Conservation (phyloP, 2,113 vertebrate species). For the Pituophis catenifer region DNA sequence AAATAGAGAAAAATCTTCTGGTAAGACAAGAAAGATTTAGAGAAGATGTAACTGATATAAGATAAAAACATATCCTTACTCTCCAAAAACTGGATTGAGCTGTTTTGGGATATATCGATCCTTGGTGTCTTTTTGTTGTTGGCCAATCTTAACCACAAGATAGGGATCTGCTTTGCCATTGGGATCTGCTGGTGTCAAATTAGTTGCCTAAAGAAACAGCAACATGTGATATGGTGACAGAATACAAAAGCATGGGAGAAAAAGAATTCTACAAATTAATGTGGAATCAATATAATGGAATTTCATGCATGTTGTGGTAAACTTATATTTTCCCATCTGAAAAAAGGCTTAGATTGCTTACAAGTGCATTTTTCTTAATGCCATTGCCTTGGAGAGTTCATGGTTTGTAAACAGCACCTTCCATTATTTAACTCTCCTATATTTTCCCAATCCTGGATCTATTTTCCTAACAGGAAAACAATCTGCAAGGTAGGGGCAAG, state of each 20-base stretch:
- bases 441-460: neutral
- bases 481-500: neutral
- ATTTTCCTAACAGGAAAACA: neutral
- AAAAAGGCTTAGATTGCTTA: neutral
- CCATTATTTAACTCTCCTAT: neutral
- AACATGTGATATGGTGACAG: neutral
- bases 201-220: slow-evolving; percentile 77
- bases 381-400: neutral
- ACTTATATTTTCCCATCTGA: neutral
- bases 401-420: neutral
- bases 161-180: slow-evolving; percentile 95
- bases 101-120: slow-evolving; percentile 92
- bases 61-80: slow-evolving; percentile 70
- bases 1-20: neutral
- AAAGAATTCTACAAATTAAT: neutral
- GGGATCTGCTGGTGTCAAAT: slow-evolving; percentile 84
- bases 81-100: slow-evolving; percentile 92
- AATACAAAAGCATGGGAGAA: neutral
- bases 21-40: neutral
- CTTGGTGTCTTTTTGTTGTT: slow-evolving; percentile 77
- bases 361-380: neutral
- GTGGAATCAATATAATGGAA: neutral
- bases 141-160: slow-evolving; percentile 79
- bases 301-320: neutral
- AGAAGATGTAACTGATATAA: neutral